Percentiles rank a stretch among this genome's conserved stretches.
Evolutionary conservation across 2,888 invertebrate genomes (phyloP).

Genomic region (Acheta domesticus): DNA sequence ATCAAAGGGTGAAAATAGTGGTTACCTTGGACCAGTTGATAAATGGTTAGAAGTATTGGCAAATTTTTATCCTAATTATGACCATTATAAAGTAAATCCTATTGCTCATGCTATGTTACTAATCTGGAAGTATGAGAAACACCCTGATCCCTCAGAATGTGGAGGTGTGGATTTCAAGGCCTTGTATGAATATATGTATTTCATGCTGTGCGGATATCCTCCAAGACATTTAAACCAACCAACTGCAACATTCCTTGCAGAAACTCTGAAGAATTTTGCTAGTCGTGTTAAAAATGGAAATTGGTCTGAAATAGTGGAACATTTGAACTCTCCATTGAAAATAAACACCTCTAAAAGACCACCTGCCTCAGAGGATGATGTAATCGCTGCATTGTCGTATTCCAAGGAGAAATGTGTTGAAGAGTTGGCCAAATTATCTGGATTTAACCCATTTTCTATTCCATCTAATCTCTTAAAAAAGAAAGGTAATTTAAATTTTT

Average conservation of each 20-base stretch:
- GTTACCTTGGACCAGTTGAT: not conserved
- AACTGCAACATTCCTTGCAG: not conserved
- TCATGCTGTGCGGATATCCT: not conserved
- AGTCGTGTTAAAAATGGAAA: not conserved
- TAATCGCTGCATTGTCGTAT: not conserved
- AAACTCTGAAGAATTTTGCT: not conserved
- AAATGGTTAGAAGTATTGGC: not conserved
- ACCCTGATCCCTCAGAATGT: slow-evolving; percentile 19
- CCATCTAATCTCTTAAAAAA: no score
- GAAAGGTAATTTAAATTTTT: no score
- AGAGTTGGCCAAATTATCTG: not conserved
- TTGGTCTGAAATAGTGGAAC: not conserved
- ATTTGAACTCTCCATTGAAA: not conserved
- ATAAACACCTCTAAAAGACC: not conserved
- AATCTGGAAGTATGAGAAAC: slow-evolving; percentile 4
- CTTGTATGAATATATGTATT: not conserved
- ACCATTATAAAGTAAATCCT: not conserved
- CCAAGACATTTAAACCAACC: not conserved
- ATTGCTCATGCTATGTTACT: not conserved
- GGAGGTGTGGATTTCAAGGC: slow-evolving; percentile 18
- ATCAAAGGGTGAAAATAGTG: not conserved
- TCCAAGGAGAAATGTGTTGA: not conserved
- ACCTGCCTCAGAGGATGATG: not conserved
- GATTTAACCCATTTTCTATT: not conserved
- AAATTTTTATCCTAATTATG: not conserved